phyloP scores from a whole-genome alignment of 2,113 vertebrate genomes.

The Uria lomvia region DNA sequence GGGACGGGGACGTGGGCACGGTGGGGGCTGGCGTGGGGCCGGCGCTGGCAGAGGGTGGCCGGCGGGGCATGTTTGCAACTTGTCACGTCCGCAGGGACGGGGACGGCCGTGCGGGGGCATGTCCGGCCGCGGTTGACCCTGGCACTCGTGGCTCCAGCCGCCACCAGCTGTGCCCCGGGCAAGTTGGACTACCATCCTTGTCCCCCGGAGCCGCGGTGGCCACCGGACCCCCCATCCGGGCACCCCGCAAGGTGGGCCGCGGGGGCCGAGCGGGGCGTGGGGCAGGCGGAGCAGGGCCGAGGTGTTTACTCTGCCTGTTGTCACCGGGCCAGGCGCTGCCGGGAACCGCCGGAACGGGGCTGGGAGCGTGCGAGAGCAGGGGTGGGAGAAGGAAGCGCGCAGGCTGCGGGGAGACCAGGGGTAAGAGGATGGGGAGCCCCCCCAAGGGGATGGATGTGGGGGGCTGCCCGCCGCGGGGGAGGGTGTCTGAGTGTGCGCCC shows the following conservation, averaged over 20 bases:
- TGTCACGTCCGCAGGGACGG: constrained; percentile 45
- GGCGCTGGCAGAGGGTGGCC: background rate
- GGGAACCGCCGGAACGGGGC: background rate
- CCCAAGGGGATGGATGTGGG: background rate
- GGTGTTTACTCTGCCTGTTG: constrained; percentile 15
- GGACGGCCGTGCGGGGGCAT: background rate
- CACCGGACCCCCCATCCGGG: rapidly evolving
- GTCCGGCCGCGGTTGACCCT: constrained; percentile 23
- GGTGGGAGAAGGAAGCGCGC: background rate
- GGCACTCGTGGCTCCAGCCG: rapidly evolving
- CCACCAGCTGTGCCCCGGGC: background rate
- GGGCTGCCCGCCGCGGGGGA: rapidly evolving
- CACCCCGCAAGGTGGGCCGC: background rate
- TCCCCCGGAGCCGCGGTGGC: background rate
- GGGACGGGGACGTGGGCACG: rapidly evolving
- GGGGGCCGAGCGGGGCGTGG: rapidly evolving
- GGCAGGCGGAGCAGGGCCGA: background rate
- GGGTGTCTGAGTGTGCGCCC: rapidly evolving
- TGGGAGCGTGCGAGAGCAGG: background rate
- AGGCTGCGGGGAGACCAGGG: background rate
- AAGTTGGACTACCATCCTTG: rapidly evolving
- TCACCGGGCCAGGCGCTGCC: constrained; percentile 19
- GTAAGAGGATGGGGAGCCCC: background rate
- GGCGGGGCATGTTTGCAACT: background rate
- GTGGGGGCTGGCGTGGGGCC: background rate